Conservation (phyloP, 2,113 vertebrate species). For the Melospiza melodia region DNA sequence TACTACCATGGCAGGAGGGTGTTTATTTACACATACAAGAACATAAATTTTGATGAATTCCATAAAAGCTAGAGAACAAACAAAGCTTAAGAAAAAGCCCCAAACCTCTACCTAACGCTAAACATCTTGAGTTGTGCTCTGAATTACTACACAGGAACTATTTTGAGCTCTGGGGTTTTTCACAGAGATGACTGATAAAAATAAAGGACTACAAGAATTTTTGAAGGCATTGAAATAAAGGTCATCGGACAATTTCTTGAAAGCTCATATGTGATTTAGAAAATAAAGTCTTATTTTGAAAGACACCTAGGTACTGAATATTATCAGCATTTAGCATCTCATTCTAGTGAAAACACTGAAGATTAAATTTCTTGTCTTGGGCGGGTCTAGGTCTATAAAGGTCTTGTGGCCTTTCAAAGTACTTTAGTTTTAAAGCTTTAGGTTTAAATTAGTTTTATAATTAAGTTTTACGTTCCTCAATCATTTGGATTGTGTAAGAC, state of each 20-base stretch:
- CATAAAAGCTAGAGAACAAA: constrained; percentile 16
- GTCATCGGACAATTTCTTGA: background rate
- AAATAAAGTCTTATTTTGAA: background rate
- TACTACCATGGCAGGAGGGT: background rate
- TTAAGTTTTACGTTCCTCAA: background rate
- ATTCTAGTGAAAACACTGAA: background rate
- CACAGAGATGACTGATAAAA: background rate
- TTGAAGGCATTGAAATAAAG: background rate
- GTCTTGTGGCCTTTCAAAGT: background rate
- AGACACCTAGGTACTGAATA: background rate
- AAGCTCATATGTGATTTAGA: background rate
- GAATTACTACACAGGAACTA: background rate
- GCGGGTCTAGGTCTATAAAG: background rate
- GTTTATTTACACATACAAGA: constrained; percentile 23
- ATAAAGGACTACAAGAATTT: background rate
- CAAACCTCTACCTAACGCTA: background rate
- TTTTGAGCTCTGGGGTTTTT: background rate
- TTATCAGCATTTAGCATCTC: background rate
- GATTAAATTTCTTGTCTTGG: background rate
- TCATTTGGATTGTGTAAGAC: background rate
- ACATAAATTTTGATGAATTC: constrained; percentile 47
- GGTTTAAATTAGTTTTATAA: background rate
- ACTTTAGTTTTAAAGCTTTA: background rate
- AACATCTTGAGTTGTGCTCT: background rate
- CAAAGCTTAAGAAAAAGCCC: background rate